Evolutionary conservation across 2,113 vertebrate species (phyloP).

Genomic region (Xerus inauris): DNA sequence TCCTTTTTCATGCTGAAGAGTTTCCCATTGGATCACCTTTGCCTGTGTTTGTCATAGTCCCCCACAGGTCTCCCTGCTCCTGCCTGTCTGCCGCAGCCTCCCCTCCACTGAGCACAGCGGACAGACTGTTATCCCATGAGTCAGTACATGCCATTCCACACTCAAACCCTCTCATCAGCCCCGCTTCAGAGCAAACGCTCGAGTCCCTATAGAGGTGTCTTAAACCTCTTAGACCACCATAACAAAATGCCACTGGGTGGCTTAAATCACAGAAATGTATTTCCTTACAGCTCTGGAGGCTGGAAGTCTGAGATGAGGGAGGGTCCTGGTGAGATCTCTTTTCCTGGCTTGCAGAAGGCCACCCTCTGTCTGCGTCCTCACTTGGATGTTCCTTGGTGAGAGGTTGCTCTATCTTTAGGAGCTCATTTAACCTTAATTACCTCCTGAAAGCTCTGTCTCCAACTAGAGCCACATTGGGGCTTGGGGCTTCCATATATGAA

Average conservation of each 20-base stretch:
- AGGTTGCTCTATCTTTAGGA: neutral
- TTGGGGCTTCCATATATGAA: neutral
- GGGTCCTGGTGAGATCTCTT: neutral
- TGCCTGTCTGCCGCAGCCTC: neutral
- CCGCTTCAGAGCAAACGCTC: neutral
- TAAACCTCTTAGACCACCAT: neutral
- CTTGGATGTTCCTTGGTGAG: no score
- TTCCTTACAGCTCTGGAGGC: neutral
- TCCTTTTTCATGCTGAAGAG: neutral
- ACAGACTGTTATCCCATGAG: neutral
- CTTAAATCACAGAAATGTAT: neutral
- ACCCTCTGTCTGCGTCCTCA: neutral
- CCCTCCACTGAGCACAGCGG: neutral
- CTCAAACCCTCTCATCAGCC: neutral
- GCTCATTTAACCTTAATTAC: neutral
- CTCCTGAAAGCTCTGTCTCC: neutral
- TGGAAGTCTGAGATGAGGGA: neutral
- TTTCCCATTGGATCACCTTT: neutral
- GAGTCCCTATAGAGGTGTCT: neutral
- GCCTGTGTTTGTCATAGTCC: neutral
- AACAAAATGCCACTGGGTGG: neutral
- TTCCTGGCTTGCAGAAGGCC: neutral
- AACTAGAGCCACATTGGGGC: neutral
- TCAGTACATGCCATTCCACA: neutral
- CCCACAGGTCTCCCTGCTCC: neutral